Percentiles rank a stretch among this genome's conserved stretches.
Evolutionary conservation across 2,888 invertebrate genomes (phyloP).

Genomic region (Alsophila aescularia): DNA sequence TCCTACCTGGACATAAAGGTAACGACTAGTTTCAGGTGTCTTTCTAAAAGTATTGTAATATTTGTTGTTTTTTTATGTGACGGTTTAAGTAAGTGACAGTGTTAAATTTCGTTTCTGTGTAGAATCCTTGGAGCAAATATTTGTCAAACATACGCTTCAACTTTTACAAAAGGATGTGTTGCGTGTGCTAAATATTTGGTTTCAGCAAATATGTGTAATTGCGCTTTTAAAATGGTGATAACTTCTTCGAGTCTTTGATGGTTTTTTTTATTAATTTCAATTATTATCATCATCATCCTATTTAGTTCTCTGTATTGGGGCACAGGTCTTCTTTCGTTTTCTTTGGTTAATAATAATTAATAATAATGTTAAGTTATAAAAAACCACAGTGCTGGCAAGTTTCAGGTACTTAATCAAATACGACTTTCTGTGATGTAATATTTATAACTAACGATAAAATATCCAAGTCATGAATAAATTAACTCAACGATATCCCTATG

Average conservation of each 20-base stretch:
- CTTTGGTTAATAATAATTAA: too few relatives aligned
- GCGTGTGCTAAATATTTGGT: not conserved
- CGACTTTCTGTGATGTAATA: too few relatives aligned
- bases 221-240: not conserved
- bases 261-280: too few relatives aligned
- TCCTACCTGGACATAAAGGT: slow-evolving; percentile 6
- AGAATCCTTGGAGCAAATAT: slow-evolving; percentile 45
- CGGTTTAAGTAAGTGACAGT: slow-evolving; percentile 29
- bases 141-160: slow-evolving; percentile 35
- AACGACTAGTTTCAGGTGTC: not conserved
- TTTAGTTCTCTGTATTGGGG: too few relatives aligned
- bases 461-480: too few relatives aligned
- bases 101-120: slow-evolving; percentile 28
- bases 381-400: too few relatives aligned
- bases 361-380: too few relatives aligned
- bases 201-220: not conserved
- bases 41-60: not conserved
- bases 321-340: too few relatives aligned
- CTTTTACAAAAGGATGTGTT: slow-evolving; percentile 29
- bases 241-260: not conserved
- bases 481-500: too few relatives aligned
- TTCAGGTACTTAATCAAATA: too few relatives aligned
- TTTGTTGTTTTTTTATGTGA: slow-evolving; percentile 18
- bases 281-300: too few relatives aligned
- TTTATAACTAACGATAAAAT: too few relatives aligned